A percentile compares a stretch with the other conserved stretches of the same genome.
Conservation (phyloP, 1,140 invertebrate genomes). For the Microplitis mediator region DNA sequence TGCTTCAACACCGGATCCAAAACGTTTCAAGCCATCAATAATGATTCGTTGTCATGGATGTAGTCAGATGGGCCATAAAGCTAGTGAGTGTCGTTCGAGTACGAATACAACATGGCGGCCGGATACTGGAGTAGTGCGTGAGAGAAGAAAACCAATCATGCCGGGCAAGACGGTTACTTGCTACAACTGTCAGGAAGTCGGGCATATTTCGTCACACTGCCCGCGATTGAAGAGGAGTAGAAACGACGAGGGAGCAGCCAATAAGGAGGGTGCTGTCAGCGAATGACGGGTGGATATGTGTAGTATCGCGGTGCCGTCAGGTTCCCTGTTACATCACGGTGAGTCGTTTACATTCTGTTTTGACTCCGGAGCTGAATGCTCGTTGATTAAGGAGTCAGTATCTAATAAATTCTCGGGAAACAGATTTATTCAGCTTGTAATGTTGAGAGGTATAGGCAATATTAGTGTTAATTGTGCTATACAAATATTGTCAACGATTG, state of each 20-base stretch:
- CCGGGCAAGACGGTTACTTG: neutral
- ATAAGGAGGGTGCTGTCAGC: neutral
- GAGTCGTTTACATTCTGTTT: constrained; percentile 29
- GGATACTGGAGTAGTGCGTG: neutral
- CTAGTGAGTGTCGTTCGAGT: neutral
- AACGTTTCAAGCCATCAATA: neutral
- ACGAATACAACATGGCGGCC: neutral
- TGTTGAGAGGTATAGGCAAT: constrained; percentile 14
- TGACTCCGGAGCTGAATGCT: constrained; percentile 32
- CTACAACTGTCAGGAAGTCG: constrained; percentile 3
- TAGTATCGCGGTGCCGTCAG: neutral
- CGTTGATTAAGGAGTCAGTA: constrained; percentile 20
- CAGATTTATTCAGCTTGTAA: neutral
- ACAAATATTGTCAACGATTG: neutral
- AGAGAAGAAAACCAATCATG: too few species aligned
- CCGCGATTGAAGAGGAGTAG: neutral
- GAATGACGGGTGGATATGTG: constrained; percentile 11
- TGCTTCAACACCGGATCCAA: neutral
- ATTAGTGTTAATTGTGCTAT: neutral
- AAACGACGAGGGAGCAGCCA: neutral
- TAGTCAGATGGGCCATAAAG: neutral
- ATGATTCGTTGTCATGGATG: neutral
- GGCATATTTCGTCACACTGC: constrained; percentile 15
- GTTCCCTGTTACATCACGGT: constrained; percentile 4
- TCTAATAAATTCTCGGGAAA: constrained; percentile 21